phyloP scores from a whole-genome alignment of 2,888 invertebrate species.

The Rhagonycha fulva region DNA sequence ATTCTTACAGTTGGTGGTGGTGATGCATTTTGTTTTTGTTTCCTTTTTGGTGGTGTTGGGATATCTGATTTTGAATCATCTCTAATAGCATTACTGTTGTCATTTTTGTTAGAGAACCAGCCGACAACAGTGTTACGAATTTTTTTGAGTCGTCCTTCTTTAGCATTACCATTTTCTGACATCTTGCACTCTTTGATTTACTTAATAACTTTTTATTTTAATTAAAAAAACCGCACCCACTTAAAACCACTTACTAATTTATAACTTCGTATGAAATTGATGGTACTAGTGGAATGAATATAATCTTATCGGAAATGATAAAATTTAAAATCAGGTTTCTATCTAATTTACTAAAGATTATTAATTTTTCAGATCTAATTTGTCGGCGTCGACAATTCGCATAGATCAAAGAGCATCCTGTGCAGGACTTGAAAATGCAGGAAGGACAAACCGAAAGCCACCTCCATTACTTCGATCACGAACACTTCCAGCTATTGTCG shows the following conservation, averaged over 20 bases:
- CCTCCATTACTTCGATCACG: conserved; percentile 79
- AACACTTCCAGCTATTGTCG: conserved; percentile 86
- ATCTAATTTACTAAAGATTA: not conserved
- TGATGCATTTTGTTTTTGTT: not conserved
- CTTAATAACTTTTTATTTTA: not conserved
- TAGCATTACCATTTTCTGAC: not conserved
- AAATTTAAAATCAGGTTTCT: not conserved
- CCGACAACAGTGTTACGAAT: not conserved
- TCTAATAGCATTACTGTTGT: not conserved
- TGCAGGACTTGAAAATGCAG: conserved; percentile 59
- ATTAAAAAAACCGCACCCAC: not conserved
- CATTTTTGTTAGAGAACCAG: not conserved
- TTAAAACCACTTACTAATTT: not conserved
- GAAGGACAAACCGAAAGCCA: conserved; percentile 56
- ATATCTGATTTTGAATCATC: not conserved
- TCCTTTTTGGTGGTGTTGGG: not conserved
- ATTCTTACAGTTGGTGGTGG: not conserved
- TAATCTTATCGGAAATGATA: not conserved
- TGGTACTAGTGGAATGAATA: not conserved
- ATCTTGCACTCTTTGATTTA: not conserved
- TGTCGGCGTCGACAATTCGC: conserved; percentile 49
- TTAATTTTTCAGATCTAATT: conserved; percentile 46
- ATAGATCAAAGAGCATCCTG: conserved; percentile 57
- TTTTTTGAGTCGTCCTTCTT: not conserved
- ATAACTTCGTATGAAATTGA: not conserved